Conservation (phyloP, 2,113 vertebrate species). For the Gymnogyps californianus region DNA sequence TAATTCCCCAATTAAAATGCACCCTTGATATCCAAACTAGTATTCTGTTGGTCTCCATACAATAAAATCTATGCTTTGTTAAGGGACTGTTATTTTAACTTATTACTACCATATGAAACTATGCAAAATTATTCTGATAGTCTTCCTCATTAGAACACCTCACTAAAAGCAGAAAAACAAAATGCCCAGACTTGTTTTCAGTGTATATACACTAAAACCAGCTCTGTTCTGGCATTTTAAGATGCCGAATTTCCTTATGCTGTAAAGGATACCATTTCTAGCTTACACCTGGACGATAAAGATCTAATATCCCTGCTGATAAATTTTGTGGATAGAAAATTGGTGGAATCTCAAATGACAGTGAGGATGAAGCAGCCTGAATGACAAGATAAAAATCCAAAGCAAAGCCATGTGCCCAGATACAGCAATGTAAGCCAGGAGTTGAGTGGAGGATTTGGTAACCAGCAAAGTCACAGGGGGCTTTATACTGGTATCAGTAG, state of each 20-base stretch:
- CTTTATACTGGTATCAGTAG: rapidly evolving
- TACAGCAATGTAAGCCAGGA: neutral
- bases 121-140: neutral
- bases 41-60: neutral
- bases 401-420: neutral
- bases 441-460: rapidly evolving
- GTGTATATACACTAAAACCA: neutral
- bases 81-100: neutral
- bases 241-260: rapidly evolving
- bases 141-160: neutral
- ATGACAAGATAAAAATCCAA: neutral
- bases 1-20: neutral
- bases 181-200: neutral
- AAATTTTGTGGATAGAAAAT: neutral
- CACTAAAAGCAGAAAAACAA: neutral
- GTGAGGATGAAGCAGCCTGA: neutral
- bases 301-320: neutral
- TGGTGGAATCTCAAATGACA: neutral
- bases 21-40: neutral
- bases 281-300: neutral
- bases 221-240: neutral
- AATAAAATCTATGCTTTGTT: neutral
- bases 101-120: neutral
- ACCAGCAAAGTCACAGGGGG: rapidly evolving
- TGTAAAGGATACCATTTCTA: neutral